Evolutionary conservation across 2,113 vertebrate species (phyloP), one percentile per base, ranked within the genome.

Genomic region (Hippocampus guttulatus): DNA sequence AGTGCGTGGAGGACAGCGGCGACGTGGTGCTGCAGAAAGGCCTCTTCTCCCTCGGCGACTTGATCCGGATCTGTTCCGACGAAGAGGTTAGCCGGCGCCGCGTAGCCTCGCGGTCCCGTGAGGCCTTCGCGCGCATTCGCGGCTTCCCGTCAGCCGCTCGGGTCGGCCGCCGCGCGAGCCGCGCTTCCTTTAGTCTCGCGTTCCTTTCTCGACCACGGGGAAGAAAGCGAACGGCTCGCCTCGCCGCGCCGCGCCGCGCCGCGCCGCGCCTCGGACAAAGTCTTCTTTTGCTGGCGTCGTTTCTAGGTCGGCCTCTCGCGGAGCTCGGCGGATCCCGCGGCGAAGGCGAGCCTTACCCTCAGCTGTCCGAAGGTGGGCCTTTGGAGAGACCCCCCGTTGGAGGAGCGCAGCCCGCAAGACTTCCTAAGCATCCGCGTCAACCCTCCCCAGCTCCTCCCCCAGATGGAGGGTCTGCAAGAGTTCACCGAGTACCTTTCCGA

Each of bases 401-500:
- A 91, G 0, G 88, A 84, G 1, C 88, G 92, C 41, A 90, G 91
- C 78, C 89, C 96, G 1, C 91, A 92, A 64, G 94, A 93, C 23
- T 86, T 91, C 61, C 92, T 96, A 0, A 90, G 88, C 70, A 87
- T 98, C 75, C 89, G 57, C 64, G 90, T 94, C 78, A 98, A 98
- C 82, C 95, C 95, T 0, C 86, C 89, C 0, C 69, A 69, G 0
- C 27, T 90, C 14, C 89, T 94, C 27, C 93, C 94, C 0, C 87
- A 89, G n/a, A 95, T 95, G 82, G 95, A 98, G 73, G 97, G 96
- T 8, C 90, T 99, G 74, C 94, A 93, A 27, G 95, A 98, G 83
- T 97, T 99, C 79, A 90, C 93, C 0, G 95, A 96, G 61, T 97
- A 96, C 18, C 91, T 98, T 4, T 94, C 95, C 0, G 96, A 98